Conservation (phyloP, 2,113 vertebrate genomes). For the Psophia crepitans region DNA sequence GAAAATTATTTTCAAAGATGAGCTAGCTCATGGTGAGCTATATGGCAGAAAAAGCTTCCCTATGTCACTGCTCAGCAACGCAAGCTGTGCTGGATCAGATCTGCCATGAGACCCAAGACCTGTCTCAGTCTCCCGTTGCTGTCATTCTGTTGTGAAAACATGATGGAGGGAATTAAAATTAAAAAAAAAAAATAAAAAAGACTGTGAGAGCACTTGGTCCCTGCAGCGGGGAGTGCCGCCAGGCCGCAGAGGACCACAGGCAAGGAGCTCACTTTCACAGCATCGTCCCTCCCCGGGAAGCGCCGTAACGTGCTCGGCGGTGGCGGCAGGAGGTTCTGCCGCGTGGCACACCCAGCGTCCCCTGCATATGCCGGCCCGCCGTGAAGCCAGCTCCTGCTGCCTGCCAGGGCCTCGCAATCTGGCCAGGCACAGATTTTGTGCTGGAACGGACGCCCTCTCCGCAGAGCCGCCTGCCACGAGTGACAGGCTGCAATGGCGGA, state of each 20-base stretch:
- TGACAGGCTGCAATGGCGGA: background rate
- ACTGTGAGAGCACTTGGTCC: background rate
- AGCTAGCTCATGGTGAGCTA: background rate
- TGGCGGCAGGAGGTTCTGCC: background rate
- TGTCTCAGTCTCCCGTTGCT: background rate
- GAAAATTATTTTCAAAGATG: background rate
- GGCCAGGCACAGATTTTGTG: constrained; percentile 21
- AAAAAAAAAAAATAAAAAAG: background rate
- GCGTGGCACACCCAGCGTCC: background rate
- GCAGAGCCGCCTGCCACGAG: background rate
- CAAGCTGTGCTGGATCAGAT: background rate
- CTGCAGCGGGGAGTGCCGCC: rapidly evolving
- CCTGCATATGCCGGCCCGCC: background rate
- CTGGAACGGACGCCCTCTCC: background rate
- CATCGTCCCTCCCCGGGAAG: background rate
- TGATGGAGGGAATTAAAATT: background rate
- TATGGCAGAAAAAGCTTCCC: background rate
- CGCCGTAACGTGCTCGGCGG: rapidly evolving
- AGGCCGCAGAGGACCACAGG: rapidly evolving
- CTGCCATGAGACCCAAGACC: rapidly evolving
- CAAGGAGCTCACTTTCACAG: background rate
- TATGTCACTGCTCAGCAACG: background rate
- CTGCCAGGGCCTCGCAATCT: constrained; percentile 17
- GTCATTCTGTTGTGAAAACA: background rate
- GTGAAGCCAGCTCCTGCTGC: background rate